Conservation (phyloP, 2,113 vertebrate species). For the Pristiophorus japonicus region DNA sequence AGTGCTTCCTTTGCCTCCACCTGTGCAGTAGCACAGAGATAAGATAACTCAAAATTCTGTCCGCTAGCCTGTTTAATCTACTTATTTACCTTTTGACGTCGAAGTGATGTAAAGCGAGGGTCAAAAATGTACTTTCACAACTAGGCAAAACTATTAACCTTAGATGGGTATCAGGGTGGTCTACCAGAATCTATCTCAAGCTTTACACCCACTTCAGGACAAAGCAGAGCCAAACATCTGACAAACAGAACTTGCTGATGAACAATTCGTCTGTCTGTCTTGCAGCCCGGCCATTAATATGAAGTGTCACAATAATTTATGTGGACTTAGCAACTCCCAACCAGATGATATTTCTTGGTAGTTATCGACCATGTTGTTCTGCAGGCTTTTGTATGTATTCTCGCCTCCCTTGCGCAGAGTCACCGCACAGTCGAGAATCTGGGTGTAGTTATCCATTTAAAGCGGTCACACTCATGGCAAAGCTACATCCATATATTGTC, state of each 20-base stretch:
- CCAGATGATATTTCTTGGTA: neutral
- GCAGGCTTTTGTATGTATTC: neutral
- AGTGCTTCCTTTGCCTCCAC: neutral
- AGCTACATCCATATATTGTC: neutral
- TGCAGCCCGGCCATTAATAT: neutral
- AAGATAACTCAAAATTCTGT: neutral
- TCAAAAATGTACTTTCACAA: neutral
- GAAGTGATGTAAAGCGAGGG: neutral
- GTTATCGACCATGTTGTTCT: neutral
- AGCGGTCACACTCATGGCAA: neutral
- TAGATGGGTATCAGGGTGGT: neutral
- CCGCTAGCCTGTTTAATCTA: neutral
- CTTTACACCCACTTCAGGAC: neutral
- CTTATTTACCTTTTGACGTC: neutral
- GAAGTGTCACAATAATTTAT: neutral
- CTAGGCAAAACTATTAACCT: neutral
- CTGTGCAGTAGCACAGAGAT: neutral
- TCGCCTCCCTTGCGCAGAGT: neutral
- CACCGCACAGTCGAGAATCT: neutral
- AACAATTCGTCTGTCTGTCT: neutral
- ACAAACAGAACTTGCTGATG: neutral
- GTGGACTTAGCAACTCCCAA: neutral
- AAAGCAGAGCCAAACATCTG: neutral
- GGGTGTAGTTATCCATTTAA: neutral
- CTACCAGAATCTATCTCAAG: neutral